Evolutionary conservation across 2,888 invertebrate genomes (phyloP), one percentile per base, ranked within the genome.

Genomic region (Tromatobia lineatoria): DNA sequence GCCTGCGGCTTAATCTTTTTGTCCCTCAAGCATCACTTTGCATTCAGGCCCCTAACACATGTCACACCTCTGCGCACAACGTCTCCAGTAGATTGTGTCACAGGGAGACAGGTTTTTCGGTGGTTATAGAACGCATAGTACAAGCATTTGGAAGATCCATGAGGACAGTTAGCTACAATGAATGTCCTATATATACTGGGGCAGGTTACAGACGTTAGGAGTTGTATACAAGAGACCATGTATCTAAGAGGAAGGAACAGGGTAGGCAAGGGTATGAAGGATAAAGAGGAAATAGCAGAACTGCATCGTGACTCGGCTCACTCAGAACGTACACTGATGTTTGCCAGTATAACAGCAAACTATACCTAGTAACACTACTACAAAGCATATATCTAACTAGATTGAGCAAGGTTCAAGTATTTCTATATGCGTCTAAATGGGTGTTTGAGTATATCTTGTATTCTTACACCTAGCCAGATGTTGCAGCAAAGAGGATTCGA

Each of bases 401-500:
- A 66, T 70, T 67, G 34, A 20, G 52, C 47, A 20, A 82, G 75
- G 78, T 38, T 76, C 75, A 82, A 80, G 85, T 76, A 87, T 88
- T 85, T 87, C 6, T 57, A 25, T 59, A 7, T 50, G 69, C 52
- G 57, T 50, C 57, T 54, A 71, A 74, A 75, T 76, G 23, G 23
- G 64, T 81, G 70, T 38, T 45, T 47, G 71, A 71, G 54, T 54
- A 25, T 67, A 74, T 78, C 74, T 50, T 69, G 74, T 75, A 80
- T 75, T 80, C 83, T 83, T 75, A 71, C 83, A 76, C 8, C 61
- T 34, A 8, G 59, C 38, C 34, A 64, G 64, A 64, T 42, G 61
- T 61, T 91, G 42, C 23, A 86, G 90, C 88, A 88, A 90, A 92
- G 90, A 92, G 91, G 92, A 91, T 90, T 91, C 52, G 23, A 86